These are phyloP conservation scores for Cremastinae sp. DNA, from an alignment of 2,888 invertebrate genomes.

Conservation along the genomic window DNA sequence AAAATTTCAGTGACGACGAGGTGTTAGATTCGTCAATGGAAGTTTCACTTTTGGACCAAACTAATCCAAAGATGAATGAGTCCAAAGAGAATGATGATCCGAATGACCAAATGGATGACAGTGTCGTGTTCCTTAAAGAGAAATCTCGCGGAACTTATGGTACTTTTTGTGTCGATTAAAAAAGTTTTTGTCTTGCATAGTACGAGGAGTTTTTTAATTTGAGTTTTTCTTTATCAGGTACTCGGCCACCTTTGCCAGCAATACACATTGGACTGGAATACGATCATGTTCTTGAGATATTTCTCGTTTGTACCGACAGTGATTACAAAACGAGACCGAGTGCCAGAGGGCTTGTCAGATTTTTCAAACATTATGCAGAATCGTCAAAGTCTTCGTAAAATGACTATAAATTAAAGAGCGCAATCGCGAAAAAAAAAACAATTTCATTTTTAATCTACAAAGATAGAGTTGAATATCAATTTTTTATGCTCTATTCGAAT, in stretches of 20 bases:
- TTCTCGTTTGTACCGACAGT: constrained; percentile 87
- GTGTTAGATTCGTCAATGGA: constrained; percentile 64
- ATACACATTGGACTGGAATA: constrained; percentile 84
- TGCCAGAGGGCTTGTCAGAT: constrained; percentile 82
- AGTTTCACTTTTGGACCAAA: constrained; percentile 57
- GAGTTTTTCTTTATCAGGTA: constrained; percentile 81
- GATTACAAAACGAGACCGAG: constrained; percentile 83
- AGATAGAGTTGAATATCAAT: neutral
- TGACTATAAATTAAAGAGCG: constrained; percentile 5
- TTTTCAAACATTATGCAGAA: constrained; percentile 78
- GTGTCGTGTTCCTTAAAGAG: constrained; percentile 62
- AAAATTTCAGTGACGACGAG: constrained; percentile 65
- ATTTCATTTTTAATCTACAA: neutral
- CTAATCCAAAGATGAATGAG: constrained; percentile 9
- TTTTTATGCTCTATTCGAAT: neutral
- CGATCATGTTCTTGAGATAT: constrained; percentile 85
- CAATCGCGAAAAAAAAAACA: neutral
- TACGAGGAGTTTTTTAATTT: neutral
- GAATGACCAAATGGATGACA: constrained; percentile 67
- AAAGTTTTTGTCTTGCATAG: neutral
- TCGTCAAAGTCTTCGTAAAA: constrained; percentile 13
- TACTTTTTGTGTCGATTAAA: constrained; percentile 52
- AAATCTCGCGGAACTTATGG: constrained; percentile 63
- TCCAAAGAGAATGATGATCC: constrained; percentile 63
- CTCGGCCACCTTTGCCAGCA: constrained; percentile 86